phyloP scores from a whole-genome alignment of 2,113 vertebrate genomes.

The Stegostoma tigrinum region DNA sequence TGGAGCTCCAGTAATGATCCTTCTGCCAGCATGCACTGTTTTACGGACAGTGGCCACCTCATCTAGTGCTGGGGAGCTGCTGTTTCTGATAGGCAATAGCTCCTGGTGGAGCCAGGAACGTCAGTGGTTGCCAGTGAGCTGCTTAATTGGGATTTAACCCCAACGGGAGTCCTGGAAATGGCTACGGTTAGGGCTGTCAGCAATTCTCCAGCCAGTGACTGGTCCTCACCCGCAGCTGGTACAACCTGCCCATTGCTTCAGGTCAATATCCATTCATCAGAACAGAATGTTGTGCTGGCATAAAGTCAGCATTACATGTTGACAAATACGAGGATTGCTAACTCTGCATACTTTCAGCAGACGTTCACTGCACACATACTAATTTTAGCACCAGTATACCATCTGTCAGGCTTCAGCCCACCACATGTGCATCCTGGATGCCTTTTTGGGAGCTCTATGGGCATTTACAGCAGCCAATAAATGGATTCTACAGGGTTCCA shows the following conservation, averaged over 20 bases:
- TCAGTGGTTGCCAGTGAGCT: background rate
- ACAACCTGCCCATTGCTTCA: background rate
- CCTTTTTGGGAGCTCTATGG: background rate
- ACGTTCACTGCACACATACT: background rate
- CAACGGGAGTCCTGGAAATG: background rate
- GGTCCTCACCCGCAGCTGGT: background rate
- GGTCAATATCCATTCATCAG: background rate
- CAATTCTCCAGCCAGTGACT: background rate
- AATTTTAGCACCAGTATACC: background rate
- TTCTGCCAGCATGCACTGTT: too few relatives aligned
- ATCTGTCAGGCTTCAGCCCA: background rate
- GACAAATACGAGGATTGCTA: background rate
- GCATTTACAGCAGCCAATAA: too few relatives aligned
- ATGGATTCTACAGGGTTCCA: background rate
- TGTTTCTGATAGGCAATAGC: background rate
- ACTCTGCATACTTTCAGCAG: background rate
- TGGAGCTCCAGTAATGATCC: background rate
- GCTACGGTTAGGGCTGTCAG: background rate
- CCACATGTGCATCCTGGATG: background rate
- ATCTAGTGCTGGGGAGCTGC: background rate
- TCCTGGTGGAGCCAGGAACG: background rate
- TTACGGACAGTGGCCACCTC: background rate
- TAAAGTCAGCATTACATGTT: background rate
- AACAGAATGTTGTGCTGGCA: background rate
- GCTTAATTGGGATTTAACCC: background rate